Percentiles rank a stretch among this genome's conserved stretches.
These are phyloP conservation scores for Toxonevra muliebris DNA, from an alignment of 2,888 invertebrate species.

Conservation along the genomic window DNA sequence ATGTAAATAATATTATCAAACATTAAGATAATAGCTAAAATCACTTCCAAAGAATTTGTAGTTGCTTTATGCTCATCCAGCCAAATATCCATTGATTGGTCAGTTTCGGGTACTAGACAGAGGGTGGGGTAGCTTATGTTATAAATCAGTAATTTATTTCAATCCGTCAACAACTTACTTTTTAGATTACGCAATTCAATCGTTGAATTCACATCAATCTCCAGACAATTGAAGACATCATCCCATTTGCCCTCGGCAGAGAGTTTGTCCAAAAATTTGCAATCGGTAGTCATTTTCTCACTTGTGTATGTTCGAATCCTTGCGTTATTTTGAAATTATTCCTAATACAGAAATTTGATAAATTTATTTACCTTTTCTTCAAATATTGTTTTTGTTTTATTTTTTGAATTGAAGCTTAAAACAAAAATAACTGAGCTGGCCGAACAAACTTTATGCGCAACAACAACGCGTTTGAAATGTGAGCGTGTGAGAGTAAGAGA, in stretches of 20 bases:
- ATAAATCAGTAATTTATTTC: neutral
- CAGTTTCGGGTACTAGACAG: slow-evolving; percentile 23
- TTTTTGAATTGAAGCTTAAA: too few species aligned
- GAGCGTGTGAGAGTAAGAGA: too few species aligned
- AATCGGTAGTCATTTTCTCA: slow-evolving; percentile 26
- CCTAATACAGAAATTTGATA: too few species aligned
- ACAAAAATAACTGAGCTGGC: too few species aligned
- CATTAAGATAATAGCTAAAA: slow-evolving; percentile 38
- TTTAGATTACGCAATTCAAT: slow-evolving; percentile 39
- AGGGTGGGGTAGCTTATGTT: neutral
- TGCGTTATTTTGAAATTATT: too few species aligned
- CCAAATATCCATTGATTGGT: slow-evolving; percentile 32
- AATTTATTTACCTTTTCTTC: too few species aligned
- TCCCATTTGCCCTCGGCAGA: slow-evolving; percentile 39
- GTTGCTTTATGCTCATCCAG: slow-evolving; percentile 38
- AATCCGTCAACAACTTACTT: slow-evolving; percentile 27
- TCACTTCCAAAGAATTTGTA: slow-evolving; percentile 36
- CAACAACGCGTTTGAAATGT: too few species aligned
- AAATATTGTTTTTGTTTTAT: too few species aligned
- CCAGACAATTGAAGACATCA: slow-evolving; percentile 38
- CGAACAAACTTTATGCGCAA: too few species aligned
- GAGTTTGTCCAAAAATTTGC: slow-evolving; percentile 33
- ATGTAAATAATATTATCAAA: slow-evolving; percentile 39
- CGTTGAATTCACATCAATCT: slow-evolving; percentile 40
- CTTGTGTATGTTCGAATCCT: too few species aligned